A percentile compares a stretch with the other conserved stretches of the same genome.
These are phyloP conservation scores for Ectobius pallidus DNA, from an alignment of 2,888 invertebrate species.

Conservation along the genomic window DNA sequence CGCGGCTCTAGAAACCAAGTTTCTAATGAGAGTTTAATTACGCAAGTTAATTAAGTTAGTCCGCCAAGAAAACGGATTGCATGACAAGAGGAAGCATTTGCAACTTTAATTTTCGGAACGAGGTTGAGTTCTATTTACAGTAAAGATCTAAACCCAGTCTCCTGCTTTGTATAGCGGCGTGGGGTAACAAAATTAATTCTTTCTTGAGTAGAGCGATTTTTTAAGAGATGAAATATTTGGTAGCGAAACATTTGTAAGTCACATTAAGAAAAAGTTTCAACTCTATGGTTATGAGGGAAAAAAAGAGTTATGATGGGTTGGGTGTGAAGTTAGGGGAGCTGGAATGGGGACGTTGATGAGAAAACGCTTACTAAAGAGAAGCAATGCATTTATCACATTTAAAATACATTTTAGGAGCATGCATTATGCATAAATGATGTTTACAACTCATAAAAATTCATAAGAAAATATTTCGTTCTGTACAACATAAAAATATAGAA, in stretches of 20 bases:
- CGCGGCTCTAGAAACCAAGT: constrained; percentile 36
- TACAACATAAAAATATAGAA: neutral
- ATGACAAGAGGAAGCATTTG: constrained; percentile 41
- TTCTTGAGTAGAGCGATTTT: neutral
- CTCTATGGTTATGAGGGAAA: too few species aligned
- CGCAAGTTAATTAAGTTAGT: constrained; percentile 41
- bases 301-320: too few species aligned
- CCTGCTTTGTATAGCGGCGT: neutral
- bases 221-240: neutral
- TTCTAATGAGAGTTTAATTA: constrained; percentile 42
- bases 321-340: neutral
- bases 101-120: constrained; percentile 39
- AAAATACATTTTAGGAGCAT: neutral
- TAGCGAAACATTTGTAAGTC: neutral
- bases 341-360: neutral
- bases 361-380: neutral
- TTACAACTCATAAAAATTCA: neutral
- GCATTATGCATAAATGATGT: neutral
- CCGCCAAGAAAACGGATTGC: constrained; percentile 39
- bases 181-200: neutral
- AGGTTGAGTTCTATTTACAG: constrained; percentile 33
- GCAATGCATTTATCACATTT: constrained; percentile 10
- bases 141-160: neutral
- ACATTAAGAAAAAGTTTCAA: neutral
- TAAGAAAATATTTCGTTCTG: neutral